These are phyloP conservation scores for Coremacera marginata DNA, from an alignment of 2,888 invertebrate species.

Conservation along the genomic window DNA sequence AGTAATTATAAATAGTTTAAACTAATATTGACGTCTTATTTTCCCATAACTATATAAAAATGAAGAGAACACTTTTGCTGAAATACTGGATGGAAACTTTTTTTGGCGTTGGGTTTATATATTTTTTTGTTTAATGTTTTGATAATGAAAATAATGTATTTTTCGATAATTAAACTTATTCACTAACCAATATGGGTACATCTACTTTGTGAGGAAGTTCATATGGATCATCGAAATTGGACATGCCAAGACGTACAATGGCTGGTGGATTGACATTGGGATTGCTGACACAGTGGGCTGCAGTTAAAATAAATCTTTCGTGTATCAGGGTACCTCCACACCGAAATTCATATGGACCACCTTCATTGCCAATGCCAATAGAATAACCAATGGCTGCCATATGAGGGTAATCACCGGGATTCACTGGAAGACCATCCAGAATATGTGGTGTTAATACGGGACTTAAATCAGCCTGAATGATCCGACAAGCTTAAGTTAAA, in stretches of 20 bases:
- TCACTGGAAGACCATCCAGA: constrained; percentile 45
- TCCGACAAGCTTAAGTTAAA: background rate
- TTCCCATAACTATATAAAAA: no score
- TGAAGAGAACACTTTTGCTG: no score
- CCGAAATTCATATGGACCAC: constrained; percentile 18
- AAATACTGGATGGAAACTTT: no score
- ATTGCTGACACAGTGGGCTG: constrained; percentile 48
- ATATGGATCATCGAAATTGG: constrained; percentile 32
- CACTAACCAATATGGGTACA: background rate
- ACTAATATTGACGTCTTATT: no score
- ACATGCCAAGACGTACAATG: constrained; percentile 44
- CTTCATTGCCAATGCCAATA: constrained; percentile 11
- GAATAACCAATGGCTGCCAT: constrained; percentile 48
- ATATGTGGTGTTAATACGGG: background rate
- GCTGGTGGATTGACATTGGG: constrained; percentile 25
- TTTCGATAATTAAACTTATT: no score
- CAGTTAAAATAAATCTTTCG: constrained; percentile 45
- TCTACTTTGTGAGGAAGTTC: constrained; percentile 34
- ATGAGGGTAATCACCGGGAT: constrained; percentile 51
- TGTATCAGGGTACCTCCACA: constrained; percentile 50
- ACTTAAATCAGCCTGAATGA: background rate
- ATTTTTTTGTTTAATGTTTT: no score
- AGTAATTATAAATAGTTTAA: no score
- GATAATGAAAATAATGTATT: no score
- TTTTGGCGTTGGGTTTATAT: no score